Conservation (phyloP, 2,113 vertebrate species). For the Syngnathus floridae region DNA sequence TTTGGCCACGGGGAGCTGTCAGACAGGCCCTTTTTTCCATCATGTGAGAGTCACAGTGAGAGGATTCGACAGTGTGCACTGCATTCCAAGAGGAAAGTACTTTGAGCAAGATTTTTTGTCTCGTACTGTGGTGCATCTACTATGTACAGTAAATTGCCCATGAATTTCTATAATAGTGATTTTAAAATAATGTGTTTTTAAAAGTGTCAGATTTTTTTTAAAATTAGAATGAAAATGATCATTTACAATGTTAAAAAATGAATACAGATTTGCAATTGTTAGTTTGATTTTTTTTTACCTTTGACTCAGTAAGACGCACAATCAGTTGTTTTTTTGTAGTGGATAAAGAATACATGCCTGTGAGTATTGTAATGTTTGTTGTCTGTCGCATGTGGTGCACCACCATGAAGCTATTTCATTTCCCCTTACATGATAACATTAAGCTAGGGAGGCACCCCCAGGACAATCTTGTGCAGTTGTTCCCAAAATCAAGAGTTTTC, state of each 20-base stretch:
- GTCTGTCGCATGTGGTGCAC: background rate
- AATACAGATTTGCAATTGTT: too few relatives aligned
- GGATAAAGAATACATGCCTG: background rate
- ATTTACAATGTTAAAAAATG: too few relatives aligned
- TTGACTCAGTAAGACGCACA: background rate
- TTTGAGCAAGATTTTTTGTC: too few relatives aligned
- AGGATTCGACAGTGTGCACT: slow-evolving; percentile 56
- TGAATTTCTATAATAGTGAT: too few relatives aligned
- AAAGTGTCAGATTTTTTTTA: too few relatives aligned
- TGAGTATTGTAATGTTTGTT: background rate
- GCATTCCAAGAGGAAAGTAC: too few relatives aligned
- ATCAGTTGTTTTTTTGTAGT: background rate
- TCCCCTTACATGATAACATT: background rate
- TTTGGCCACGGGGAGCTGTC: slow-evolving; percentile 31
- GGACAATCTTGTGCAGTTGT: too few relatives aligned
- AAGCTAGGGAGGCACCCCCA: background rate
- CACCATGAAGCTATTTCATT: background rate
- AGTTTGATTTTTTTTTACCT: too few relatives aligned
- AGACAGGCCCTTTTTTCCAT: slow-evolving; percentile 49
- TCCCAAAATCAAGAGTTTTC: background rate
- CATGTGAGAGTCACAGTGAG: slow-evolving; percentile 79
- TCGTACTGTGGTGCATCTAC: too few relatives aligned
- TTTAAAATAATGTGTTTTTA: too few relatives aligned
- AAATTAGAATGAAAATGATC: too few relatives aligned
- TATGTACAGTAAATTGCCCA: too few relatives aligned